Percentiles rank a stretch among this genome's conserved stretches.
phyloP scores from a whole-genome alignment of 1,140 invertebrate genomes.

The Drosophila mojavensis region DNA sequence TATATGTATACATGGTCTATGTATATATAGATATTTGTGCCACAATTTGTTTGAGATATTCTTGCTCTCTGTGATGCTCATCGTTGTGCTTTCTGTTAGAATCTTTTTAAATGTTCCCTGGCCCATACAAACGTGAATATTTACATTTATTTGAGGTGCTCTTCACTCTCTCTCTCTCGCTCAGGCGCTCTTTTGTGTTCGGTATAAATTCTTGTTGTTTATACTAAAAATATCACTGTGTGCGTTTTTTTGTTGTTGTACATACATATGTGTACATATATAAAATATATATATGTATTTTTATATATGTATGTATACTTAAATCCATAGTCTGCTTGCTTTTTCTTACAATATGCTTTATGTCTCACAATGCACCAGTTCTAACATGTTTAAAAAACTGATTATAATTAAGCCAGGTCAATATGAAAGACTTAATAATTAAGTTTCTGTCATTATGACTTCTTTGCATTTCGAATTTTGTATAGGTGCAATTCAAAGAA shows the following conservation, averaged over 20 bases:
- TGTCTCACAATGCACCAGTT: constrained; percentile 37
- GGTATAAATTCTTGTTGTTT: constrained; percentile 76
- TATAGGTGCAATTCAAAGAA: too few species aligned
- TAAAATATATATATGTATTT: neutral
- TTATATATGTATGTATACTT: constrained; percentile 14
- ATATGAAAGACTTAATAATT: too few species aligned
- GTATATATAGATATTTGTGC: constrained; percentile 17
- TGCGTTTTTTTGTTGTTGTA: constrained; percentile 49
- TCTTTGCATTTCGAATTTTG: too few species aligned
- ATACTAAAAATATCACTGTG: constrained; percentile 83
- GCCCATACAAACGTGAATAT: constrained; percentile 1
- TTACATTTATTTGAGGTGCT: constrained; percentile 21
- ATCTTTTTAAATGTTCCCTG: constrained; percentile 33
- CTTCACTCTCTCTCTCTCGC: constrained; percentile 19
- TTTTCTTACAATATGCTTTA: constrained; percentile 32
- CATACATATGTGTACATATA: neutral
- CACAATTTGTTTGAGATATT: constrained; percentile 44
- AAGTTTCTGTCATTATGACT: too few species aligned
- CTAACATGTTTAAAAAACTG: neutral
- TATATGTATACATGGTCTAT: constrained; percentile 9
- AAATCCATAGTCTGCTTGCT: constrained; percentile 21
- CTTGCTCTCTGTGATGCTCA: constrained; percentile 13
- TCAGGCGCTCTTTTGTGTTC: constrained; percentile 38
- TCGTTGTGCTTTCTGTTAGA: constrained; percentile 36
- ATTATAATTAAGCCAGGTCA: neutral